A percentile compares a stretch with the other conserved stretches of the same genome.
These are phyloP conservation scores for Myzus persicae DNA, from an alignment of 1,140 invertebrate genomes.

Conservation along the genomic window DNA sequence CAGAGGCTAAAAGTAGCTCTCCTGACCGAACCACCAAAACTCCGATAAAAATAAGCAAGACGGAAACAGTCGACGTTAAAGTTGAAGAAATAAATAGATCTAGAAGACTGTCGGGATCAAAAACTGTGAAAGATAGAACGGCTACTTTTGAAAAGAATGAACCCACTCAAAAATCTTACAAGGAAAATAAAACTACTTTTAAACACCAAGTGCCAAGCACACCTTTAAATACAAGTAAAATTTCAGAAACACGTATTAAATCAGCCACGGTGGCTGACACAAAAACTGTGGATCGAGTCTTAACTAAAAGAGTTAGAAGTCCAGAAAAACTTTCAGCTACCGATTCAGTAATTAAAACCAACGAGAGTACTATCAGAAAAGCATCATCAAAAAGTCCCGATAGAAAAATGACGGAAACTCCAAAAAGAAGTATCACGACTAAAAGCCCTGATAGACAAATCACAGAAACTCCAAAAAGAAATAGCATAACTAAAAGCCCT, in stretches of 20 bases:
- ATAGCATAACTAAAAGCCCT: neutral
- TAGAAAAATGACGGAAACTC: neutral
- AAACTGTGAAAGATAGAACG: constrained; percentile 4
- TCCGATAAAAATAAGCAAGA: neutral
- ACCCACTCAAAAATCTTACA: neutral
- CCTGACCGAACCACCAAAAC: constrained; percentile 59
- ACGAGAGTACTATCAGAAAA: neutral
- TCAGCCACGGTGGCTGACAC: neutral
- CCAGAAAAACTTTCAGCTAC: neutral
- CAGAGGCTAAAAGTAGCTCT: constrained; percentile 4
- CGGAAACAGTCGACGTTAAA: constrained; percentile 32
- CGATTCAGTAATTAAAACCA: neutral
- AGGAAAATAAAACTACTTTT: neutral
- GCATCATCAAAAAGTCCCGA: constrained; percentile 14
- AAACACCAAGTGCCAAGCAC: neutral
- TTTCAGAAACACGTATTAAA: neutral
- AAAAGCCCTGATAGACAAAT: constrained; percentile 17
- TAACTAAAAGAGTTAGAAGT: neutral
- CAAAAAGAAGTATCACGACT: neutral
- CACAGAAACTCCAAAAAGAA: neutral
- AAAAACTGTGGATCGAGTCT: neutral
- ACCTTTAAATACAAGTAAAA: neutral
- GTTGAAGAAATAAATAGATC: neutral
- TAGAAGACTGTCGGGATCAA: constrained; percentile 6
- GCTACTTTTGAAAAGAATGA: constrained; percentile 41